A percentile compares a stretch with the other conserved stretches of the same genome.
Evolutionary conservation across 2,797 vertebrate genomes (phyloP).

Genomic region (Chrysocyon brachyurus): DNA sequence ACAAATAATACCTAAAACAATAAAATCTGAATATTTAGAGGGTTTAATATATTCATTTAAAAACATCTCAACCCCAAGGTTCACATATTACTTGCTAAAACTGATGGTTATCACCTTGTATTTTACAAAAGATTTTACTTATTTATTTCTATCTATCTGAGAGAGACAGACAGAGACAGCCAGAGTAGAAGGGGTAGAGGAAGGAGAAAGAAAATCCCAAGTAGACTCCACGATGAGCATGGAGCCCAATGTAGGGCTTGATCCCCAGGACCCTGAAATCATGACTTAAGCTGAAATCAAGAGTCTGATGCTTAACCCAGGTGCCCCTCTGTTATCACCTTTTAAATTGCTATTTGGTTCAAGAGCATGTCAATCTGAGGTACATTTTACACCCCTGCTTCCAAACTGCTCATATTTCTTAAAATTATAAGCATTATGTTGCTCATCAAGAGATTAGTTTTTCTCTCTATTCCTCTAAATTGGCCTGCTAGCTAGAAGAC

Average conservation of each 20-base stretch:
- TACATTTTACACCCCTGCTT: not conserved
- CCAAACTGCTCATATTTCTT: not conserved
- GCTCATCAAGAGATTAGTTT: not conserved
- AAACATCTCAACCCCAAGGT: conserved; percentile 28
- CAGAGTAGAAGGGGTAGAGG: not conserved
- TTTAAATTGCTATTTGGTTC: conserved; percentile 5
- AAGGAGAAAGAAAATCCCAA: not conserved
- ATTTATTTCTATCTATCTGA: not conserved
- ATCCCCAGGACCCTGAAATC: not conserved
- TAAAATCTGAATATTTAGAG: not conserved
- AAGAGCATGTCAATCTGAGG: not conserved
- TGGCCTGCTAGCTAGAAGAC: not conserved
- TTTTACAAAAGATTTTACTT: not conserved
- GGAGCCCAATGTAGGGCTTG: not conserved
- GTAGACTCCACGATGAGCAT: not conserved
- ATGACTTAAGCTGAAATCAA: not conserved
- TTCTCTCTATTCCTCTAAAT: not conserved
- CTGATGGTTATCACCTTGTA: not conserved
- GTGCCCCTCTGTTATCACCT: not conserved
- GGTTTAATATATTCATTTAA: conserved; percentile 2
- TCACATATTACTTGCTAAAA: not conserved
- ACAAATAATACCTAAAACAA: not conserved
- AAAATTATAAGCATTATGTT: not conserved
- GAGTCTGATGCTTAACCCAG: not conserved
- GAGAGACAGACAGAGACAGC: not conserved